phyloP scores from a whole-genome alignment of 1,140 invertebrate genomes.

The Polypedilum vanderplanki region DNA sequence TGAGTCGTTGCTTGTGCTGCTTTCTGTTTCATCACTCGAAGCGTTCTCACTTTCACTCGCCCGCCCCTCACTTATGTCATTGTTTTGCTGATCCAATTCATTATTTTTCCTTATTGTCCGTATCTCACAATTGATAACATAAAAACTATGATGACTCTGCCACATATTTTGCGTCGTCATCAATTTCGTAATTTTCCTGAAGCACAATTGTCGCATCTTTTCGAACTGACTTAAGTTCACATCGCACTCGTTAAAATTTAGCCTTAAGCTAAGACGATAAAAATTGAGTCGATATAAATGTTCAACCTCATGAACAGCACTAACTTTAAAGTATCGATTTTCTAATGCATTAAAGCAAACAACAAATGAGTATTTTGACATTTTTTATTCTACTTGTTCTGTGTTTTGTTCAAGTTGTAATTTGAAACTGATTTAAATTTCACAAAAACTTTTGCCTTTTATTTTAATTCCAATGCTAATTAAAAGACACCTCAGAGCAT shows the following conservation, averaged over 20 bases:
- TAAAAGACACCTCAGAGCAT: not conserved
- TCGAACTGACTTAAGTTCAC: not conserved
- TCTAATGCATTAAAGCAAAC: not conserved
- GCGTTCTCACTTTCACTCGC: not conserved
- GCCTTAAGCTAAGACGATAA: not conserved
- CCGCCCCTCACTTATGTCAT: not conserved
- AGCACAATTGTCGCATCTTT: conserved; percentile 21
- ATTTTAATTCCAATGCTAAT: not conserved
- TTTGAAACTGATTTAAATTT: conserved; percentile 2
- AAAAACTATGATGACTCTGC: conserved; percentile 23
- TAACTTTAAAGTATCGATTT: conserved; percentile 15
- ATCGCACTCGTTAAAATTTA: not conserved
- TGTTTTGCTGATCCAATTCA: conserved; percentile 3
- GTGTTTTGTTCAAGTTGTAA: not conserved
- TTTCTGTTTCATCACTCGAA: not conserved
- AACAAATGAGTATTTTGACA: not conserved
- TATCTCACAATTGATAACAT: conserved; percentile 25
- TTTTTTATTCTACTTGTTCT: not conserved
- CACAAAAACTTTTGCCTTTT: conserved; percentile 21
- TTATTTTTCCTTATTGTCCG: not conserved
- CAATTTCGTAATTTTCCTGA: conserved; percentile 11
- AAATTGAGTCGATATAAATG: not conserved
- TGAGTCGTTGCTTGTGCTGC: not conserved
- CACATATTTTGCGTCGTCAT: conserved; percentile 6
- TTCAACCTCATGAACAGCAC: not conserved